Evolutionary conservation across 2,113 vertebrate species (phyloP).

Genomic region (Echinops telfairi): DNA sequence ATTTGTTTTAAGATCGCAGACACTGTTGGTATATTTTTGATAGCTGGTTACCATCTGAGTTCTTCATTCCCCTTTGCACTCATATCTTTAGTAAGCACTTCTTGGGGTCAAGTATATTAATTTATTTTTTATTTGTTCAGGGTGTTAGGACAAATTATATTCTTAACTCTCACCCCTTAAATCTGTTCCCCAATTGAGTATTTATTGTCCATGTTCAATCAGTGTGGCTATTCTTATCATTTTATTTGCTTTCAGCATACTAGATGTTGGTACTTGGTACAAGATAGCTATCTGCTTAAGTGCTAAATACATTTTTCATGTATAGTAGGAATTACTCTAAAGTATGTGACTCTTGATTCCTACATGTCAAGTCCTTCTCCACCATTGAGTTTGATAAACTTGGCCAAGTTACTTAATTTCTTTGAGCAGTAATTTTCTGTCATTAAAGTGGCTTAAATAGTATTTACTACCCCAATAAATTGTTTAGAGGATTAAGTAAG

Average conservation of each 20-base stretch:
- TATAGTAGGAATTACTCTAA: neutral
- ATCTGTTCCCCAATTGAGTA: neutral
- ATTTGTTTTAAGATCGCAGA: too few relatives aligned
- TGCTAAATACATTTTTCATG: slow-evolving; percentile 31
- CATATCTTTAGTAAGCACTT: too few relatives aligned
- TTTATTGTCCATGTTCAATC: neutral
- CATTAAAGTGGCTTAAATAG: neutral
- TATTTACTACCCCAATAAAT: neutral
- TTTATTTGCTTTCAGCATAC: neutral
- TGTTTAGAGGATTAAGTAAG: neutral
- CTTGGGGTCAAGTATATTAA: neutral
- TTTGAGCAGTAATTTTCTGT: neutral
- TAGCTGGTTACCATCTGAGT: too few relatives aligned
- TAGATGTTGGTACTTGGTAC: slow-evolving; percentile 28
- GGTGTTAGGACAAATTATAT: neutral
- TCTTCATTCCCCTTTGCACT: too few relatives aligned
- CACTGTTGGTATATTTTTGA: too few relatives aligned
- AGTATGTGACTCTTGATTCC: neutral
- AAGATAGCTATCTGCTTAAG: slow-evolving; percentile 37
- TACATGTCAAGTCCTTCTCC: neutral
- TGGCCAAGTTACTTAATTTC: neutral
- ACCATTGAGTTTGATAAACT: neutral
- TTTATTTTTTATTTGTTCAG: slow-evolving; percentile 25
- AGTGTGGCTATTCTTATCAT: neutral
- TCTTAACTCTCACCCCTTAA: neutral